These are phyloP conservation scores for Araneus ventricosus DNA, from an alignment of 1,140 invertebrate species.

Conservation along the genomic window DNA sequence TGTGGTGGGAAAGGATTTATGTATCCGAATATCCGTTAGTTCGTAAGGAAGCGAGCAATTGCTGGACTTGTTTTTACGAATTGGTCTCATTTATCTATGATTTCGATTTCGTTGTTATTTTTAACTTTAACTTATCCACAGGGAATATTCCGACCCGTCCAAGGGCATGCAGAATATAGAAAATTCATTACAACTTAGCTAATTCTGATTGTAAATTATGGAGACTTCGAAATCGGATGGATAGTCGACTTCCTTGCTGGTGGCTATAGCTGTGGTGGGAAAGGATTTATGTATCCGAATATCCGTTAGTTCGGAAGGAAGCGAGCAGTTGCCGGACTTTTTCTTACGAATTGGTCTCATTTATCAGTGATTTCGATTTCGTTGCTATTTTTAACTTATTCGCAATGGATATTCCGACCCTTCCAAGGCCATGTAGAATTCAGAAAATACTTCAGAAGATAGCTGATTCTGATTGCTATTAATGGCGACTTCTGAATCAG, in stretches of 20 bases:
- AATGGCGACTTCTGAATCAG: slow-evolving; percentile 8
- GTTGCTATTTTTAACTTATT: too few relatives aligned
- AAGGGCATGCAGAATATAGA: too few relatives aligned
- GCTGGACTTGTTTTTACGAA: background rate
- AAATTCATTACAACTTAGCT: too few relatives aligned
- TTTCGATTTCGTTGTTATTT: too few relatives aligned
- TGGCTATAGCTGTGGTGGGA: background rate
- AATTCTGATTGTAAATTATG: slow-evolving; percentile 42
- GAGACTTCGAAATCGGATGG: background rate
- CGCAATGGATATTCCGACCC: too few relatives aligned
- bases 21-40: background rate
- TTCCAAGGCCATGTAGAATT: too few relatives aligned
- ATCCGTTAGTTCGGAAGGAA: background rate
- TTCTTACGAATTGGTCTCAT: background rate
- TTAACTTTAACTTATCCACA: too few relatives aligned
- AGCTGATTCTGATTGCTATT: slow-evolving; percentile 12
- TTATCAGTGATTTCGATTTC: too few relatives aligned
- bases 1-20: slow-evolving; percentile 9
- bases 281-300: slow-evolving; percentile 6
- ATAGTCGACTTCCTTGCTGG: slow-evolving; percentile 12
- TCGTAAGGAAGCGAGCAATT: background rate
- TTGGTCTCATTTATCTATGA: background rate
- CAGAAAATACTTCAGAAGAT: too few relatives aligned
- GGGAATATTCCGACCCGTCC: too few relatives aligned
- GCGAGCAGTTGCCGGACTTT: background rate